Evolutionary conservation across 1,140 invertebrate species (phyloP).

Genomic region (Lineus longissimus): DNA sequence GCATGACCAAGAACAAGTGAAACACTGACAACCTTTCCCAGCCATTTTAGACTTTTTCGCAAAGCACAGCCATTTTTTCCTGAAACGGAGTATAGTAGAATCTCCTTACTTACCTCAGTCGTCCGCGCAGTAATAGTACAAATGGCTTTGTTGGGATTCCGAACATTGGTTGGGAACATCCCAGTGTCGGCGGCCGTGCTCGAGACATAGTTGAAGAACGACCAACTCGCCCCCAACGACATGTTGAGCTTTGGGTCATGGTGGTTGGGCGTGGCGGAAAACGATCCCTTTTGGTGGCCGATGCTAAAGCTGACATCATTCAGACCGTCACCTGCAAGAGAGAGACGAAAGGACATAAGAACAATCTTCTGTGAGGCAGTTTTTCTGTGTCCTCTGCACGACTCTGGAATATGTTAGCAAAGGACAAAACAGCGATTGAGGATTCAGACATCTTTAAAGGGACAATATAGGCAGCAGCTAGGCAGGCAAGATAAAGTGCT

Average conservation of each 20-base stretch:
- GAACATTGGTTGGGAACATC: slow-evolving; percentile 31
- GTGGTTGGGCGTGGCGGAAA: slow-evolving; percentile 17
- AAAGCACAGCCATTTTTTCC: too few relatives aligned
- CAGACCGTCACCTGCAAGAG: slow-evolving; percentile 27
- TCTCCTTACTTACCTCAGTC: slow-evolving; percentile 37
- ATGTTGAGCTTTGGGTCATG: slow-evolving; percentile 12
- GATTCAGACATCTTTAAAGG: too few relatives aligned
- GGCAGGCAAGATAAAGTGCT: too few relatives aligned
- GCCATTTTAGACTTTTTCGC: too few relatives aligned
- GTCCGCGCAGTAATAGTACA: slow-evolving; percentile 50
- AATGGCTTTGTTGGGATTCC: slow-evolving; percentile 53
- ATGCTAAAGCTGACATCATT: slow-evolving; percentile 39
- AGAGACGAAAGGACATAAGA: slow-evolving; percentile 5
- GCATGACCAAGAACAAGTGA: too few relatives aligned
- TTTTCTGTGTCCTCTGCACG: slow-evolving; percentile 10
- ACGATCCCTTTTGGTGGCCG: slow-evolving; percentile 25
- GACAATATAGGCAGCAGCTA: too few relatives aligned
- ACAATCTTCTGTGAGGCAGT: neutral
- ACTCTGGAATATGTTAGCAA: slow-evolving; percentile 8
- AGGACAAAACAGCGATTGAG: too few relatives aligned
- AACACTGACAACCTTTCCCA: too few relatives aligned
- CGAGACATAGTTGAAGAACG: slow-evolving; percentile 42
- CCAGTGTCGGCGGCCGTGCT: neutral
- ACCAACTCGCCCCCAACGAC: slow-evolving; percentile 39
- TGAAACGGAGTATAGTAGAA: slow-evolving; percentile 7